Percentiles rank a stretch among this genome's conserved stretches.
These are phyloP conservation scores for Tretioscincus oriximinensis DNA, from an alignment of 2,113 vertebrate species.

Conservation along the genomic window DNA sequence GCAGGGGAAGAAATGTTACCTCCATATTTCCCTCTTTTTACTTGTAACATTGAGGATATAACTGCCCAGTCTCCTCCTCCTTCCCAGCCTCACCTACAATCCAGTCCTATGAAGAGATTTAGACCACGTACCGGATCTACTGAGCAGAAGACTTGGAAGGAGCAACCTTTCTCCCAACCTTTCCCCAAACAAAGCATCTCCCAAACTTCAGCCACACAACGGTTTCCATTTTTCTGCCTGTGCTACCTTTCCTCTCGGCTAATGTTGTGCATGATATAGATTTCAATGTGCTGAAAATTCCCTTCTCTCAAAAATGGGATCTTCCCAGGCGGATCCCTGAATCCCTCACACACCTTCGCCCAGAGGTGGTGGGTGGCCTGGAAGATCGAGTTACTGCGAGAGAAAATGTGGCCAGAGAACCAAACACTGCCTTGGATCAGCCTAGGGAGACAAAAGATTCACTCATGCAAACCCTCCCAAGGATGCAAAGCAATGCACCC, in stretches of 20 bases:
- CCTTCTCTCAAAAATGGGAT: neutral
- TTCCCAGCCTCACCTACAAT: neutral
- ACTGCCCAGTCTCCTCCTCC: neutral
- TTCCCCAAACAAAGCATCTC: neutral
- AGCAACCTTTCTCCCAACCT: neutral
- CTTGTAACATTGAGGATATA: rapidly evolving
- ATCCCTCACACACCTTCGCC: neutral
- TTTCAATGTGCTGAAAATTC: neutral
- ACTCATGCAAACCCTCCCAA: too few relatives aligned
- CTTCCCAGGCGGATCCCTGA: neutral
- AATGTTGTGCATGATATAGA: neutral
- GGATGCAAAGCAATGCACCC: too few relatives aligned
- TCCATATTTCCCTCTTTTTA: neutral
- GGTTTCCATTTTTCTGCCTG: neutral
- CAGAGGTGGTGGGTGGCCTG: neutral
- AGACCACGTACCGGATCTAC: neutral
- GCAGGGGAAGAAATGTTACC: neutral
- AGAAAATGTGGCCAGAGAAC: rapidly evolving
- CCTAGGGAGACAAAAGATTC: too few relatives aligned
- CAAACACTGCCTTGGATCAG: neutral
- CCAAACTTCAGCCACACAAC: rapidly evolving
- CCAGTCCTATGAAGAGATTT: constrained; percentile 1
- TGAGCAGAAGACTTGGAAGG: neutral
- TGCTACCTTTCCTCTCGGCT: neutral
- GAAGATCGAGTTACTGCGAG: too few relatives aligned